Evolutionary conservation across 2,888 invertebrate species (phyloP), one percentile per base, ranked within the genome.

Genomic region (Halictus quadricinctus): DNA sequence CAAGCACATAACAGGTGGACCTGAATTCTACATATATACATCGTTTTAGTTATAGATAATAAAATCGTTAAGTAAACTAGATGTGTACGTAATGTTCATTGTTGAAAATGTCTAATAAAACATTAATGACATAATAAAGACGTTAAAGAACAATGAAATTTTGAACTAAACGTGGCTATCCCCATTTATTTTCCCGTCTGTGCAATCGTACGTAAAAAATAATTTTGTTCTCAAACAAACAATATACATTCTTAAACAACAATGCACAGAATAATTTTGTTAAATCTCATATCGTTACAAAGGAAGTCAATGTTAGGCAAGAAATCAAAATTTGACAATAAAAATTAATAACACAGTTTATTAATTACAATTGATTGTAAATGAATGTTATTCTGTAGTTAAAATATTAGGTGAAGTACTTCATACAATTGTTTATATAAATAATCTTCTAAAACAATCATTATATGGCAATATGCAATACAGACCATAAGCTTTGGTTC

Each of bases 311-410:
- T 54, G 29, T 64, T 29, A 13, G 15, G 15, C 29, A 64, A 64
- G 15, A 64, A 64, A 29, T 64, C 8, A 36, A 29, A 18, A 18
- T 18, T 36, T 66, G 2, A 13, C 36, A 41, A 36, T 6, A n/a
- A n/a, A 43, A 41, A 41, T 70, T 70, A 4, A 43, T 46, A 43
- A 43, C 43, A 70, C 43, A 43, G n/a, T 43, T 70, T 70, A 70
- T 70, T 41, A 43, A n/a, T 72, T 72, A 77, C 50, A 64, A 78
- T n/a, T 58, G 41, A 41, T 15, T 54, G 58, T 43, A 58, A 74
- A 41, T 43, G 2, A n/a, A 73, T 25, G 10, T 76, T 41, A 46
- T 21, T 66, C 12, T 15, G 25, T 41, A 43, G 36, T 79, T 48
- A 25, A 48, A 60, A 41, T 7, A 15, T 15, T 13, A 10, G 25